phyloP scores from a whole-genome alignment of 2,797 vertebrate species.

The Myripristis jacobus region DNA sequence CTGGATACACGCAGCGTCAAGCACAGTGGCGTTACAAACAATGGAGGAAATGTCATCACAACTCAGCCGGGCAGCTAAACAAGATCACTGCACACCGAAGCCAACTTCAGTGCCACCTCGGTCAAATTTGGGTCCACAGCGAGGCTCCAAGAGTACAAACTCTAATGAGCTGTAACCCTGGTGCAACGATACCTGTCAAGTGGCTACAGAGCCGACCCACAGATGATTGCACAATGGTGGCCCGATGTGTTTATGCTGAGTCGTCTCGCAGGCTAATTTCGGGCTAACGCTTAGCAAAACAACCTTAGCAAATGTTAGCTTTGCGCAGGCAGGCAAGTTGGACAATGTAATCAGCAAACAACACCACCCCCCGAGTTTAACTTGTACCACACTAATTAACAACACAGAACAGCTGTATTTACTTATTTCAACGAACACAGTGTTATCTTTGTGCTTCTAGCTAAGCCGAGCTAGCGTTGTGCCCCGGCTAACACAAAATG shows the following conservation, averaged over 20 bases:
- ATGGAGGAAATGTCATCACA: not conserved
- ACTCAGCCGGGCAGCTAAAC: not conserved
- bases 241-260: slow-evolving; percentile 77
- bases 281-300: slow-evolving; percentile 71
- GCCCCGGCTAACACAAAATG: slow-evolving; percentile 40
- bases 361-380: not conserved
- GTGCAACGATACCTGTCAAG: slow-evolving; percentile 7
- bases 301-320: slow-evolving; percentile 60
- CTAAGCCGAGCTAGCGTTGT: slow-evolving; percentile 52
- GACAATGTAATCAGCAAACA: not conserved
- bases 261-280: slow-evolving; percentile 77
- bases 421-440: not conserved
- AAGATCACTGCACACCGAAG: not conserved
- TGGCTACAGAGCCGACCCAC: slow-evolving; percentile 30
- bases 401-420: not conserved
- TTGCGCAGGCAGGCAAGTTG: slow-evolving; percentile 14
- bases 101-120: slow-evolving; percentile 6
- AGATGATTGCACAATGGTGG: slow-evolving; percentile 76
- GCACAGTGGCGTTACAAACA: slow-evolving; percentile 15
- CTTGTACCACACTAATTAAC: not conserved
- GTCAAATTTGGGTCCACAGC: not conserved
- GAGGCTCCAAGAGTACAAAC: not conserved
- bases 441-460: slow-evolving; percentile 6
- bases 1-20: not conserved
- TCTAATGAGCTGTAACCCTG: not conserved